These are phyloP conservation scores for Nasalis larvatus DNA, from an alignment of 2,113 vertebrate genomes.

Conservation along the genomic window DNA sequence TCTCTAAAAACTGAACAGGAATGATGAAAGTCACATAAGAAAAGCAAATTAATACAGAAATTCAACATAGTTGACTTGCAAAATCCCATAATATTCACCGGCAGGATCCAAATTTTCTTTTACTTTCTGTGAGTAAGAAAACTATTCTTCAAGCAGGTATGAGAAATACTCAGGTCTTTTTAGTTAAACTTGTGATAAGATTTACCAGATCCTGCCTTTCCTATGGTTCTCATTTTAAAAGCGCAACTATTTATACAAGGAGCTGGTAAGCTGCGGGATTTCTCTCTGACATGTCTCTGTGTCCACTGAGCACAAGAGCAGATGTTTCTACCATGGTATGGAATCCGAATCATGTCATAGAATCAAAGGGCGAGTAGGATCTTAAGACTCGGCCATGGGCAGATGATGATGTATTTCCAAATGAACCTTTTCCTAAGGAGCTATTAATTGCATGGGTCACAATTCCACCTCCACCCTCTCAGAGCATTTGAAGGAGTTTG, in stretches of 20 bases:
- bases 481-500: background rate
- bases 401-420: background rate
- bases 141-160: background rate
- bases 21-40: background rate
- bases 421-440: background rate
- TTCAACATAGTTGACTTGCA: accelerated
- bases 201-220: background rate
- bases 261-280: background rate
- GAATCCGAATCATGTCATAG: background rate
- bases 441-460: accelerated
- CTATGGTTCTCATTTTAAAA: background rate
- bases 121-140: background rate
- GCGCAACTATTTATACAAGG: no score
- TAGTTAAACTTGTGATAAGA: background rate
- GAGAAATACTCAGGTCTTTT: background rate
- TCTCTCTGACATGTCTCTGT: no score
- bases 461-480: no score
- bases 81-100: accelerated
- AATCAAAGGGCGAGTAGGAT: accelerated
- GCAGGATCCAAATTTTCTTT: accelerated
- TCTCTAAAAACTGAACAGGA: background rate
- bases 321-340: accelerated
- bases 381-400: background rate
- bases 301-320: accelerated
- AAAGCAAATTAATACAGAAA: background rate